Evolutionary conservation across 2,888 invertebrate genomes (phyloP).

Genomic region (Pseudococcus viburni): DNA sequence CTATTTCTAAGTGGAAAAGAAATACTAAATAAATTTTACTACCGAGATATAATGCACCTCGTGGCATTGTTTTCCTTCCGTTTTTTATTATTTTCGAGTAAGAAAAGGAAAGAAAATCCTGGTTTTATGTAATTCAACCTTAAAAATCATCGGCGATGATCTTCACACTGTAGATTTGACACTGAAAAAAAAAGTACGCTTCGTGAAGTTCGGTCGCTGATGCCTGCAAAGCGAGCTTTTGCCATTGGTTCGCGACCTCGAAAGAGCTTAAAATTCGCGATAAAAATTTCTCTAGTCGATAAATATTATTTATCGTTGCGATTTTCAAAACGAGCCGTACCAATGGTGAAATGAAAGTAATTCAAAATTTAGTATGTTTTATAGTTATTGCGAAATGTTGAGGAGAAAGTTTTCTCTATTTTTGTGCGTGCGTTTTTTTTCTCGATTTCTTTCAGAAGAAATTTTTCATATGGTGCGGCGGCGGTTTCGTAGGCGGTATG

Average conservation of each 20-base stretch:
- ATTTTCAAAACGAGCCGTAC: conserved; percentile 13
- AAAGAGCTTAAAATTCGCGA: background rate
- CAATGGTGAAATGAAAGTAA: conserved; percentile 39
- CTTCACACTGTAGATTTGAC: too few relatives aligned
- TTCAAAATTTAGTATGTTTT: conserved; percentile 21
- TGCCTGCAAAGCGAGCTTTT: background rate
- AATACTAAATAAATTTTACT: too few relatives aligned
- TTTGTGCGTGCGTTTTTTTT: background rate
- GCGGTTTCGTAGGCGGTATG: background rate
- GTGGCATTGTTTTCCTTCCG: too few relatives aligned
- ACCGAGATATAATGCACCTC: too few relatives aligned
- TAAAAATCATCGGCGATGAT: too few relatives aligned
- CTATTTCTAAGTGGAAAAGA: too few relatives aligned
- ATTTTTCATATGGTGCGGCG: conserved; percentile 6
- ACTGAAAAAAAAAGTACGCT: background rate
- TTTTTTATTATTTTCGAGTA: too few relatives aligned
- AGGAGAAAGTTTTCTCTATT: background rate
- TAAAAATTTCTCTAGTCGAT: conserved; percentile 20
- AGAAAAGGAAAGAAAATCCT: too few relatives aligned
- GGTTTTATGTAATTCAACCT: too few relatives aligned
- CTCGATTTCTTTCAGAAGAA: background rate
- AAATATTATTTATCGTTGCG: conserved; percentile 32
- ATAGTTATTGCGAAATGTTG: conserved; percentile 28
- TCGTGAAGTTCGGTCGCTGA: background rate
- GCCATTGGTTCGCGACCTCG: background rate